A percentile compares a stretch with the other conserved stretches of the same genome.
phyloP scores from a whole-genome alignment of 2,888 invertebrate genomes.

The Athetis lepigone region DNA sequence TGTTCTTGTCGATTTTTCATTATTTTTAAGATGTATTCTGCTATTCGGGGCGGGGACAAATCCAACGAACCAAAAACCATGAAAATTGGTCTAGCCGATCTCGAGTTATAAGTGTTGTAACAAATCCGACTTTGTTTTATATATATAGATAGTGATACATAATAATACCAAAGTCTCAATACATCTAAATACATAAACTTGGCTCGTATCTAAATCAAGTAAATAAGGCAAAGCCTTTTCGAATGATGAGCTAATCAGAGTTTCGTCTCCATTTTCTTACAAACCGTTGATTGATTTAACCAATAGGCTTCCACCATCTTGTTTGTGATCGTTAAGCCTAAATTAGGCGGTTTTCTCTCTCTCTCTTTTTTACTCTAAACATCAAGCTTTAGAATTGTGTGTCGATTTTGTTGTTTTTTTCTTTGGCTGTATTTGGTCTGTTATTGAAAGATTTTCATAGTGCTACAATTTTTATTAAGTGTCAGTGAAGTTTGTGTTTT shows the following conservation, averaged over 20 bases:
- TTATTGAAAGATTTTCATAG: neutral
- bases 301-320: conserved; percentile 17
- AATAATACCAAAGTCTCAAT: neutral
- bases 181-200: neutral
- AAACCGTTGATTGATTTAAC: conserved; percentile 46
- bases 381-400: neutral
- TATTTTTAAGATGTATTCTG: too few species aligned
- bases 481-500: neutral
- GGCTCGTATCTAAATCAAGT: neutral
- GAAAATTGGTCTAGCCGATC: too few species aligned
- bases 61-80: too few species aligned
- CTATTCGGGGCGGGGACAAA: too few species aligned
- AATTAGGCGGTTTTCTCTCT: conserved; percentile 31
- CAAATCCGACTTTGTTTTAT: too few species aligned
- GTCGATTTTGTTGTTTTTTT: neutral
- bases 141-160: neutral
- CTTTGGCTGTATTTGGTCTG: neutral
- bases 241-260: conserved; percentile 39
- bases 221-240: conserved; percentile 20
- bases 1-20: too few species aligned
- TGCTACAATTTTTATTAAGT: neutral
- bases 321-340: conserved; percentile 35
- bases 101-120: too few species aligned
- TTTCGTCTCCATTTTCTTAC: conserved; percentile 30
- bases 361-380: conserved; percentile 1